Conservation (phyloP, 2,113 vertebrate species). For the Micronycteris hirsuta region DNA sequence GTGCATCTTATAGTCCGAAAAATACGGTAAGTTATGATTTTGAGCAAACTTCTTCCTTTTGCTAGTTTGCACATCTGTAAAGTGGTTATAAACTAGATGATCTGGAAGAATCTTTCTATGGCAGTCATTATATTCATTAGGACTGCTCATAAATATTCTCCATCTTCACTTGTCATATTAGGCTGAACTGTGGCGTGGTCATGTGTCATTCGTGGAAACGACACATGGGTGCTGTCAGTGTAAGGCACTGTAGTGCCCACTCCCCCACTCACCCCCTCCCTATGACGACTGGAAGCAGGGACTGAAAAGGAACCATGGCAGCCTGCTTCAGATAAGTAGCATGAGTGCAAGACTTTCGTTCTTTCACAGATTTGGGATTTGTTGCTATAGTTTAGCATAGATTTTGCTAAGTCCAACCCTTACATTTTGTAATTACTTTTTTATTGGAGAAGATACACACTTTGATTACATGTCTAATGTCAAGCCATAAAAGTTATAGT, state of each 20-base stretch:
- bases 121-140: neutral
- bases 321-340: neutral
- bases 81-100: neutral
- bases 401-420: neutral
- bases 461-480: slow-evolving; percentile 15
- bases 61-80: neutral
- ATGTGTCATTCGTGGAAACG: neutral
- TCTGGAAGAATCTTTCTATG: neutral
- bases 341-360: neutral
- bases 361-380: neutral
- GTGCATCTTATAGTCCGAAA: too few species aligned
- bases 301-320: neutral
- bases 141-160: neutral
- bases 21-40: neutral
- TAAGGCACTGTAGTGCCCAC: accelerated
- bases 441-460: slow-evolving; percentile 16
- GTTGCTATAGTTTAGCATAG: neutral
- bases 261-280: neutral
- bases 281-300: neutral
- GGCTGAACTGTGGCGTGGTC: neutral
- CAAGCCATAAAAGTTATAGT: slow-evolving; percentile 13
- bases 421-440: neutral
- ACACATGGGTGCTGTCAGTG: neutral
- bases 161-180: neutral
- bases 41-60: neutral